Evolutionary conservation across 2,888 invertebrate genomes (phyloP), one percentile per base, ranked within the genome.

Genomic region (Onchidella celtica): DNA sequence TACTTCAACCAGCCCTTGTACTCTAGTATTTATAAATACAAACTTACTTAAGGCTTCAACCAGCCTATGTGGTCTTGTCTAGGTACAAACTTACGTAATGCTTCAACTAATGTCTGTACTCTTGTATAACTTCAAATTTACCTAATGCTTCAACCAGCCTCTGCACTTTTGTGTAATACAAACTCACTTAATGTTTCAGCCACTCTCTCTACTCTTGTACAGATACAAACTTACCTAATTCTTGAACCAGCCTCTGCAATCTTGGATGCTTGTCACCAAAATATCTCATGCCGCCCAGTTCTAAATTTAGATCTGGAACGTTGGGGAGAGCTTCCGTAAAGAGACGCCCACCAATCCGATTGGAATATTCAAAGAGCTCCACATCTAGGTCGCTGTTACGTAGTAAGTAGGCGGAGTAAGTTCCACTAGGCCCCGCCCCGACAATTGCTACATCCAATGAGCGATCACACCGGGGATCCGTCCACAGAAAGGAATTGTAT

Each of bases 221-320:
- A 6, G 6, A 17, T 61, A 9, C 9, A 70, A 70, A 29, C 76
- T 65, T 24, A 77, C 77, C 47, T 24, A 77, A 27, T 21, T 66
- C 57, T 36, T 55, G 32, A 6, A 57, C 17, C 17, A 68, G 55
- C 6, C 38, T 3, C n/a, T 57, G 36, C 27, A 77, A 9, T n/a
- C 11, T 68, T 17, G 6, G 32, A 24, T 77, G 77, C 14, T 34
- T 34, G 1, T n/a, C 57, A 2, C 34, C 24, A 21, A 57, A 1
- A 24, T 57, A 68, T 21, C 68, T 17, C 77, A 77, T 77, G 9
- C 77, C 77, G 34, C 77, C 77, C 14, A 68, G 24, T 24, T 77
- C 77, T 68, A 77, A 9, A 21, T 65, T n/a, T 4, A 68, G 27
- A 29, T 77, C 77, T 3, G 77, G 68, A 9, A 24, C 24, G 57